Evolutionary conservation across 2,113 vertebrate species (phyloP).

Genomic region (Manacus vitellinus): DNA sequence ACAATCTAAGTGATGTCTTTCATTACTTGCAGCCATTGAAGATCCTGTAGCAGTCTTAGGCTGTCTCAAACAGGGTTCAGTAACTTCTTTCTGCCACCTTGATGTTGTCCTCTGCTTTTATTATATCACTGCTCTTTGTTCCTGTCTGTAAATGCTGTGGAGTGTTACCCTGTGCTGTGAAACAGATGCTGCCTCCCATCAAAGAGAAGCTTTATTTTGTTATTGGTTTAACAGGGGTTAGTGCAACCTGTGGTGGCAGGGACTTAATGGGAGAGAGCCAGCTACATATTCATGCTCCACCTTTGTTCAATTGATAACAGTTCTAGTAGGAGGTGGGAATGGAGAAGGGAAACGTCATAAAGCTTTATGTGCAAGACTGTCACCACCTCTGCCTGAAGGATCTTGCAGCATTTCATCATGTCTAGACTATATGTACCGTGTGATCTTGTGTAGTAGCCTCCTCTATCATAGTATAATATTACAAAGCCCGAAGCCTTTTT

Average conservation of each 20-base stretch:
- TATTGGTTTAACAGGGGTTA: neutral
- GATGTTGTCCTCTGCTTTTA: neutral
- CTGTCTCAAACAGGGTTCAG: neutral
- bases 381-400: neutral
- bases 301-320: neutral
- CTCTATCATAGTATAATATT: neutral
- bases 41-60: neutral
- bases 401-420: slow-evolving; percentile 18
- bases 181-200: neutral
- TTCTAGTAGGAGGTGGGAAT: neutral
- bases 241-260: neutral
- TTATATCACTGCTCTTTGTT: neutral
- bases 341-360: neutral
- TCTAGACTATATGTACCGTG: neutral
- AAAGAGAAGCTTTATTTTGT: neutral
- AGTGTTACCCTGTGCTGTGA: neutral
- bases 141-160: neutral
- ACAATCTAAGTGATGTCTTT: neutral
- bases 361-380: neutral
- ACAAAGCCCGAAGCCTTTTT: neutral
- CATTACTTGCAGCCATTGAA: neutral
- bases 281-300: neutral
- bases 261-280: neutral
- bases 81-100: neutral
- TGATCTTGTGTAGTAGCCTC: neutral